These are phyloP conservation scores for Rhegmatorhina hoffmannsi DNA, from an alignment of 2,113 vertebrate species.

Conservation along the genomic window DNA sequence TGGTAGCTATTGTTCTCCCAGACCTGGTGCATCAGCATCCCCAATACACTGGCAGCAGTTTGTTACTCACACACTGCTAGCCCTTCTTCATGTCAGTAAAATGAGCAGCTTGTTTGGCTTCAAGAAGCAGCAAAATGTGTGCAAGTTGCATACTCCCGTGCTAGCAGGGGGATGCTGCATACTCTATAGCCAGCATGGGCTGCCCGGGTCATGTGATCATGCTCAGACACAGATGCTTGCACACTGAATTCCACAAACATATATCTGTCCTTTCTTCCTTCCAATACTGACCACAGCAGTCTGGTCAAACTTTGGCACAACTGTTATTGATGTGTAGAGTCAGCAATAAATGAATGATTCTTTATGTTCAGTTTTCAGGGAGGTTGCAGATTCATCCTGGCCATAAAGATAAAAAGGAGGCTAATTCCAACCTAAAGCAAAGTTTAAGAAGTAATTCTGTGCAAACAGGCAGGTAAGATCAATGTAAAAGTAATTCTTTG, in stretches of 20 bases:
- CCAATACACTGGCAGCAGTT: not conserved
- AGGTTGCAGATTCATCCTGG: not conserved
- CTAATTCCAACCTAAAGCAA: not conserved
- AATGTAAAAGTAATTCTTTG: not conserved
- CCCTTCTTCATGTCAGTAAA: not conserved
- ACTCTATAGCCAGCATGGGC: not conserved
- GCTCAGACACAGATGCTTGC: not conserved
- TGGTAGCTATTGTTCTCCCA: not conserved
- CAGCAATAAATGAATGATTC: rapidly evolving
- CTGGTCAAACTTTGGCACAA: not conserved
- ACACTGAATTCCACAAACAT: not conserved
- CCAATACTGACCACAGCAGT: not conserved
- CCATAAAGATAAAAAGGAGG: not conserved
- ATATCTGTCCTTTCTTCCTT: not conserved
- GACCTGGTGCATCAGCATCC: not conserved
- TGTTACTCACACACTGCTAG: not conserved
- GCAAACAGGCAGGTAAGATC: not conserved
- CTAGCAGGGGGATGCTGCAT: not conserved
- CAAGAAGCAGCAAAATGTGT: rapidly evolving
- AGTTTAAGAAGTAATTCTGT: not conserved
- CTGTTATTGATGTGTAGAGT: not conserved
- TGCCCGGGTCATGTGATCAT: rapidly evolving
- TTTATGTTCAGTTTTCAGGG: not conserved
- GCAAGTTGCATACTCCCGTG: rapidly evolving
- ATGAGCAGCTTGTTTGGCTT: not conserved